Conservation (phyloP, 2,888 invertebrate species). For the Perithous albicinctus region DNA sequence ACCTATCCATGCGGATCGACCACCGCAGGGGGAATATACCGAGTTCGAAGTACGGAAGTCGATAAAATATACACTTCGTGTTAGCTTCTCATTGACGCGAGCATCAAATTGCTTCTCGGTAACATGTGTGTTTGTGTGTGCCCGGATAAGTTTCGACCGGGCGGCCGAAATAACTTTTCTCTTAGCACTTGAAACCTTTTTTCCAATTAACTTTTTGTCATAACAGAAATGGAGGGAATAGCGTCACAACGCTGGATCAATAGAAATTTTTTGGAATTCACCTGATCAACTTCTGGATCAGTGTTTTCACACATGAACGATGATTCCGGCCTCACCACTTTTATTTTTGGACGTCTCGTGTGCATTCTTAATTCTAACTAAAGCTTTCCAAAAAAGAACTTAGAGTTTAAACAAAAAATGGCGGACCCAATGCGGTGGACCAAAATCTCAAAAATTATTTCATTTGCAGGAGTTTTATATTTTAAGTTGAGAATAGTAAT, state of each 20-base stretch:
- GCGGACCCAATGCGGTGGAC: too few relatives aligned
- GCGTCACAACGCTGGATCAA: too few relatives aligned
- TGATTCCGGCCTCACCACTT: conserved; percentile 19
- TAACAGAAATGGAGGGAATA: background rate
- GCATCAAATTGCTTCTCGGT: background rate
- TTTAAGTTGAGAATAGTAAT: too few relatives aligned
- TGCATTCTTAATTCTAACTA: background rate
- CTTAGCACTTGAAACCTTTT: background rate
- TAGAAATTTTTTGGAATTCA: too few relatives aligned
- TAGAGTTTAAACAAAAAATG: too few relatives aligned
- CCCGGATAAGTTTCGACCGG: background rate
- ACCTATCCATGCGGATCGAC: conserved; percentile 45
- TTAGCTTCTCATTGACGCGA: background rate
- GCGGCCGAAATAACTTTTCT: background rate
- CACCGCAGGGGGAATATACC: background rate
- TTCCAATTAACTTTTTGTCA: background rate
- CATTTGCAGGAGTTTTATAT: too few relatives aligned
- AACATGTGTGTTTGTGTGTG: background rate
- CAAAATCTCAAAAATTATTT: too few relatives aligned
- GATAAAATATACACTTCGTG: conserved; percentile 23
- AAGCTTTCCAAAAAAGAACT: too few relatives aligned
- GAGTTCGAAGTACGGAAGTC: conserved; percentile 28
- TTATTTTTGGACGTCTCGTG: conserved; percentile 12
- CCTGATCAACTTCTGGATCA: background rate
- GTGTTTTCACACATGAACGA: conserved; percentile 32